Conservation (phyloP, 1,140 invertebrate genomes). For the Eumaeus atala region DNA sequence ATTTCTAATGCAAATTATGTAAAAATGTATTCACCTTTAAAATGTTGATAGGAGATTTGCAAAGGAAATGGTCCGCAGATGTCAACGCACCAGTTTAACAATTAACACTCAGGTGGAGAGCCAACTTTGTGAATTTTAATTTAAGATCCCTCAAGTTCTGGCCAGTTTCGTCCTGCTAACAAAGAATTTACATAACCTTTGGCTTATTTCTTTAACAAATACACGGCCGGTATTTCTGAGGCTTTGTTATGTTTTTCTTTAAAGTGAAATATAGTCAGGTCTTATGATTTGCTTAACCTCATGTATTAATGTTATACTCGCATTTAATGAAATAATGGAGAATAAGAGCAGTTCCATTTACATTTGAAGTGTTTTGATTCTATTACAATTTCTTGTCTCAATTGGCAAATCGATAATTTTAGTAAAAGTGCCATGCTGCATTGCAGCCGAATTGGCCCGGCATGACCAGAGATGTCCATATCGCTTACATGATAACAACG, state of each 20-base stretch:
- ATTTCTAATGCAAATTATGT: background rate
- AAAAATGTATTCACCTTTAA: background rate
- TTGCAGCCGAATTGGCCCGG: too few relatives aligned
- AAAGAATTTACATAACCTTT: conserved; percentile 20
- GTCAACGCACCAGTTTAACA: conserved; percentile 38
- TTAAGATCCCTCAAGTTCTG: conserved; percentile 46
- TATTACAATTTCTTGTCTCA: too few relatives aligned
- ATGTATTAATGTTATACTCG: too few relatives aligned
- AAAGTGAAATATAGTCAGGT: background rate
- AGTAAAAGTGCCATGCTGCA: too few relatives aligned
- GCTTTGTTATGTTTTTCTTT: conserved; percentile 8
- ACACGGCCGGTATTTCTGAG: conserved; percentile 6
- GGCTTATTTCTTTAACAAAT: background rate
- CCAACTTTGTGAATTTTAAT: conserved; percentile 52
- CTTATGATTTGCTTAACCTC: background rate
- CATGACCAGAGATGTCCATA: too few relatives aligned
- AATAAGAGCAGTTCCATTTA: too few relatives aligned
- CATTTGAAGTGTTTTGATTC: too few relatives aligned
- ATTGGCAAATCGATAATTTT: too few relatives aligned
- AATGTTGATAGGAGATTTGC: background rate
- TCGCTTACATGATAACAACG: too few relatives aligned
- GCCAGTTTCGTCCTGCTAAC: conserved; percentile 26
- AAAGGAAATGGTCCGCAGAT: conserved; percentile 28
- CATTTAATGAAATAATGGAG: too few relatives aligned
- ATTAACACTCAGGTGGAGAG: conserved; percentile 49